Evolutionary conservation across 2,888 invertebrate species (phyloP).

Genomic region (Sinodicranocentrus sp.): DNA sequence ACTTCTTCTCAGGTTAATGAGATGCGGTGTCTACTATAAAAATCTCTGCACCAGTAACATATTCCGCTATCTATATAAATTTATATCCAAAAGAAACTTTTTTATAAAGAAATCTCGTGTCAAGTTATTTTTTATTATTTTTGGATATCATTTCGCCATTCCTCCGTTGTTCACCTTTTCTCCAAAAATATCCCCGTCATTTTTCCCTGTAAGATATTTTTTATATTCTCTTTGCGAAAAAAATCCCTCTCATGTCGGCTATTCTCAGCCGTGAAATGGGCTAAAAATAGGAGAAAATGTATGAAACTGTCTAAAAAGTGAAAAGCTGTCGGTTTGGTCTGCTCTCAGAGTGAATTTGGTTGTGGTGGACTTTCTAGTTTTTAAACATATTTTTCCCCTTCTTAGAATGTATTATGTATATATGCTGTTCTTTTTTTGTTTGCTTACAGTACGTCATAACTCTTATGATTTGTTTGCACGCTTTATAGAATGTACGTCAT

Average conservation of each 20-base stretch:
- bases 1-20: constrained; percentile 55
- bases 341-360: too few relatives aligned
- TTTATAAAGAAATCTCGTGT: neutral
- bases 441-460: constrained; percentile 69
- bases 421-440: constrained; percentile 59
- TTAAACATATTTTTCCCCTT: constrained; percentile 38
- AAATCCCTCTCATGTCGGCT: constrained; percentile 43
- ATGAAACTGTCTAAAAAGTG: constrained; percentile 13
- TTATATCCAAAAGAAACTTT: constrained; percentile 14
- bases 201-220: constrained; percentile 45
- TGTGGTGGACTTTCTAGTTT: too few relatives aligned
- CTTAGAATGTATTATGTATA: constrained; percentile 4
- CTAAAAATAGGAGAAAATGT: constrained; percentile 61
- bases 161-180: neutral
- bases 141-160: too few relatives aligned
- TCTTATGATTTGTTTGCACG: constrained; percentile 70
- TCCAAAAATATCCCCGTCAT: too few relatives aligned
- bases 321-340: constrained; percentile 10
- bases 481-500: constrained; percentile 70
- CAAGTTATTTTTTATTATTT: too few relatives aligned
- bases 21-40: neutral
- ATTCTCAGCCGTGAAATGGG: constrained; percentile 54
- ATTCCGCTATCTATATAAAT: too few relatives aligned
- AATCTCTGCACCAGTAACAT: too few relatives aligned
- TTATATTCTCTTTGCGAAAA: too few relatives aligned